phyloP scores from a whole-genome alignment of 2,797 vertebrate species.

The Ptychadena robeensis region DNA sequence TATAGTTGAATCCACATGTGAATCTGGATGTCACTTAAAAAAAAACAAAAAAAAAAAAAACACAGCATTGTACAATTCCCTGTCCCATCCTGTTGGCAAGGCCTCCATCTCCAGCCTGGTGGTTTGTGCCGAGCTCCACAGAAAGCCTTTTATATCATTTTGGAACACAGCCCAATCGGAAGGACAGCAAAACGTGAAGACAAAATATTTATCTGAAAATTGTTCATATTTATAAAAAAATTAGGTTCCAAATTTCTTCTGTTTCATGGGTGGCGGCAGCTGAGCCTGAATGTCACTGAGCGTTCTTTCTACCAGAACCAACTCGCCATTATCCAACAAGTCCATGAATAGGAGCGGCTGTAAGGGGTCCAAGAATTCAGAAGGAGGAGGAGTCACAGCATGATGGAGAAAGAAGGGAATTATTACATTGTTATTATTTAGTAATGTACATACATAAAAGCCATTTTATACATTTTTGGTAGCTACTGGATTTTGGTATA shows the following conservation, averaged over 20 bases:
- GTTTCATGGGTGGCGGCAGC: constrained; percentile 86
- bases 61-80: too few species aligned
- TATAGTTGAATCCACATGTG: too few species aligned
- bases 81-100: too few species aligned
- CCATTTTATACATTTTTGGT: too few species aligned
- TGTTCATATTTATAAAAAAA: neutral
- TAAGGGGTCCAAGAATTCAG: neutral
- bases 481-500: too few species aligned
- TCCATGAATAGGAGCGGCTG: constrained; percentile 86
- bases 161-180: too few species aligned
- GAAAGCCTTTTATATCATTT: too few species aligned
- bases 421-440: neutral
- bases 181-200: neutral
- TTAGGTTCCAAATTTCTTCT: constrained; percentile 95
- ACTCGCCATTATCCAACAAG: constrained; percentile 83
- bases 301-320: constrained; percentile 90
- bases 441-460: too few species aligned
- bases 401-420: neutral
- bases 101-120: too few species aligned
- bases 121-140: too few species aligned
- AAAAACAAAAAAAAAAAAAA: too few species aligned
- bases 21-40: too few species aligned
- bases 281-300: constrained; percentile 83
- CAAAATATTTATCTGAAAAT: neutral
- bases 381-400: neutral